Conservation (phyloP, 2,113 vertebrate genomes). For the Tragulus kanchil region DNA sequence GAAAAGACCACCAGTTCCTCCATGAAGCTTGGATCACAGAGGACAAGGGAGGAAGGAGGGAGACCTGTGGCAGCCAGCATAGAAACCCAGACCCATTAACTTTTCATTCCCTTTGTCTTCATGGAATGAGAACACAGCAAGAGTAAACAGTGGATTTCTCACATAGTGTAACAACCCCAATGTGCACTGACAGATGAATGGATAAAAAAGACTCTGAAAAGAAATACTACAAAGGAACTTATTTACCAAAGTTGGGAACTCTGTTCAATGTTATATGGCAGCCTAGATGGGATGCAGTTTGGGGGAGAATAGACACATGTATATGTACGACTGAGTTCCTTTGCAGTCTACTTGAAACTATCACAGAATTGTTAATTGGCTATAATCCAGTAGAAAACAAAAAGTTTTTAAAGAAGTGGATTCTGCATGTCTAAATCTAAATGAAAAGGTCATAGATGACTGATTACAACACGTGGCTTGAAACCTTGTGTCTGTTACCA, state of each 20-base stretch:
- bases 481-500: neutral
- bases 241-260: neutral
- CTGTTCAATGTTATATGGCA: neutral
- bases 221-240: neutral
- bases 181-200: too few relatives aligned
- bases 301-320: neutral
- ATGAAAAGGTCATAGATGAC: neutral
- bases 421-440: neutral
- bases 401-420: neutral
- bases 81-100: neutral
- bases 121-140: neutral
- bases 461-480: neutral
- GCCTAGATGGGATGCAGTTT: neutral
- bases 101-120: neutral
- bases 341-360: neutral
- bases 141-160: neutral
- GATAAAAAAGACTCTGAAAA: too few relatives aligned
- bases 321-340: neutral
- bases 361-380: accelerated
- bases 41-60: neutral
- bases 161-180: accelerated
- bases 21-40: neutral
- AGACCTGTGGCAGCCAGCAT: too few relatives aligned
- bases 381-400: neutral
- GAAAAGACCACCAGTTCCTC: neutral